Percentiles rank a stretch among this genome's conserved stretches.
These are phyloP conservation scores for Esox lucius DNA, from an alignment of 2,797 vertebrate genomes.

Conservation along the genomic window DNA sequence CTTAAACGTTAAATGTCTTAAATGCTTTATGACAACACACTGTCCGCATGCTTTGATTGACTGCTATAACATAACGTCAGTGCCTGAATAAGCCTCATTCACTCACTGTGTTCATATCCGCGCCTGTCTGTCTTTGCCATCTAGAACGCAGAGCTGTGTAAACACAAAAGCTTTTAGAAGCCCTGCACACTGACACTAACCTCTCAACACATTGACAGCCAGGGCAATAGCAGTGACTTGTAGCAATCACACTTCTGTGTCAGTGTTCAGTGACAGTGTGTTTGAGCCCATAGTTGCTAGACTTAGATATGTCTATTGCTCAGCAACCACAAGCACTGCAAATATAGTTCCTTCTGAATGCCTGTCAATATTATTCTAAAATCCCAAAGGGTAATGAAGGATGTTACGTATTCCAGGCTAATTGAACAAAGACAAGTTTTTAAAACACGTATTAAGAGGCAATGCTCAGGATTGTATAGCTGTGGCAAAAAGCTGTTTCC, in stretches of 20 bases:
- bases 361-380: neutral
- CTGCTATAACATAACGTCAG: neutral
- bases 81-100: neutral
- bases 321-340: neutral
- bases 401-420: neutral
- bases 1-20: neutral
- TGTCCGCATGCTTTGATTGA: neutral
- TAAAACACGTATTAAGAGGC: neutral
- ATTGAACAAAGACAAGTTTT: no score
- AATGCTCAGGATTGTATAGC: neutral
- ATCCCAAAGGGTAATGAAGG: neutral
- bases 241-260: neutral
- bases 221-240: neutral
- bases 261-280: neutral
- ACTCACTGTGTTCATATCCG: neutral
- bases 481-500: neutral
- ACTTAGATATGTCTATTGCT: neutral
- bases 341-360: neutral
- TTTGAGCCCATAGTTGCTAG: neutral
- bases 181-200: neutral
- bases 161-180: constrained; percentile 8
- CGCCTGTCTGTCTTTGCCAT: neutral
- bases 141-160: neutral
- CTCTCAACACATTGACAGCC: neutral
- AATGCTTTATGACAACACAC: neutral